Evolutionary conservation across 2,797 vertebrate genomes (phyloP).

Genomic region (Coilia nasus): DNA sequence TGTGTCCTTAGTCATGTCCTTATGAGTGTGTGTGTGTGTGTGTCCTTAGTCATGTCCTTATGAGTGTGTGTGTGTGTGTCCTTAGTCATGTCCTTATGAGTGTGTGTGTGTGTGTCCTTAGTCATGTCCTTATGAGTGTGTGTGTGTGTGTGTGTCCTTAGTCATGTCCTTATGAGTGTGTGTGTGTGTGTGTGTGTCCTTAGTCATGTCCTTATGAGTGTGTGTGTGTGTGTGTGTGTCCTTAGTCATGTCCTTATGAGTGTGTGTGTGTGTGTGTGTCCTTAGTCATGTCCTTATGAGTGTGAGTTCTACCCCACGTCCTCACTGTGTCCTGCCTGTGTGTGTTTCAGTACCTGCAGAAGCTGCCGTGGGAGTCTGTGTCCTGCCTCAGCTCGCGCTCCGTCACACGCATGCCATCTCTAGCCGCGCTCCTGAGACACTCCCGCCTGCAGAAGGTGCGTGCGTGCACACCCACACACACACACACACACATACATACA

Average conservation of each 20-base stretch:
- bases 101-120: background rate
- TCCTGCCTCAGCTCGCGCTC: constrained; percentile 71
- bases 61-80: background rate
- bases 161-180: no score
- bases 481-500: background rate
- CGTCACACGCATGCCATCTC: constrained; percentile 86
- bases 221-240: background rate
- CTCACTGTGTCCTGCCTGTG: background rate
- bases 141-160: background rate
- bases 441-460: constrained; percentile 76
- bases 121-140: no score
- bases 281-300: background rate
- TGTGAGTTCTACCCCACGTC: background rate
- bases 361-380: constrained; percentile 91
- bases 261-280: no score
- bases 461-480: background rate
- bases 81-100: background rate
- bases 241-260: background rate
- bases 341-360: constrained; percentile 83
- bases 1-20: background rate
- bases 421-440: constrained; percentile 85
- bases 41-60: no score
- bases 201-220: background rate
- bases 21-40: background rate
- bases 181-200: no score